phyloP scores from a whole-genome alignment of 35 echinoderm and acorn worm genomes.

The Hemicentrotus pulcherrimus region DNA sequence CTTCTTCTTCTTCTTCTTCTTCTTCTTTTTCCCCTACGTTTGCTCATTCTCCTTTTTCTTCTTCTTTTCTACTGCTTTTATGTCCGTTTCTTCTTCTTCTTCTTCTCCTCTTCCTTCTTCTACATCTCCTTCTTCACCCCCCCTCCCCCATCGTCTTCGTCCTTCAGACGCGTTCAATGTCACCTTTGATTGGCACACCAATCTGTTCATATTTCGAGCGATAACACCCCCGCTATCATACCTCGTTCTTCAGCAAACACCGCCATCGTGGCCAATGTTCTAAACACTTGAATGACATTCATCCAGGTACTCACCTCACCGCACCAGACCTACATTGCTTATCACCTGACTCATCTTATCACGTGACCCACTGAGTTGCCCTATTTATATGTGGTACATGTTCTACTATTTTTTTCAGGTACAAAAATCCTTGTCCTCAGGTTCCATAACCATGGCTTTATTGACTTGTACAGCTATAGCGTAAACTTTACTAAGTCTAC shows the following conservation, averaged over 20 bases:
- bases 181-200: background rate
- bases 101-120: too few relatives aligned
- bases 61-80: too few relatives aligned
- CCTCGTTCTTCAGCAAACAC: background rate
- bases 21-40: too few relatives aligned
- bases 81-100: too few relatives aligned
- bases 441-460: too few relatives aligned
- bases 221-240: background rate
- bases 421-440: too few relatives aligned
- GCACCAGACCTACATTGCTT: background rate
- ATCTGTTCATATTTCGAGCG: background rate
- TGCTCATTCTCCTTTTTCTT: too few relatives aligned
- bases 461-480: too few relatives aligned
- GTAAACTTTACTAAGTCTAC: too few relatives aligned
- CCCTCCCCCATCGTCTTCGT: background rate
- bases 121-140: too few relatives aligned
- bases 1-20: too few relatives aligned
- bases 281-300: constrained; percentile 5
- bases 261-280: background rate
- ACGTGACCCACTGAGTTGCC: background rate
- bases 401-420: too few relatives aligned
- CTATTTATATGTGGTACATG: background rate
- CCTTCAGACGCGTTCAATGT: background rate
- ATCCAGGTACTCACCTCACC: background rate
- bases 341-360: background rate